Conservation (phyloP, 2,797 vertebrate genomes). For the Lepidocolaptes lacrymiger region DNA sequence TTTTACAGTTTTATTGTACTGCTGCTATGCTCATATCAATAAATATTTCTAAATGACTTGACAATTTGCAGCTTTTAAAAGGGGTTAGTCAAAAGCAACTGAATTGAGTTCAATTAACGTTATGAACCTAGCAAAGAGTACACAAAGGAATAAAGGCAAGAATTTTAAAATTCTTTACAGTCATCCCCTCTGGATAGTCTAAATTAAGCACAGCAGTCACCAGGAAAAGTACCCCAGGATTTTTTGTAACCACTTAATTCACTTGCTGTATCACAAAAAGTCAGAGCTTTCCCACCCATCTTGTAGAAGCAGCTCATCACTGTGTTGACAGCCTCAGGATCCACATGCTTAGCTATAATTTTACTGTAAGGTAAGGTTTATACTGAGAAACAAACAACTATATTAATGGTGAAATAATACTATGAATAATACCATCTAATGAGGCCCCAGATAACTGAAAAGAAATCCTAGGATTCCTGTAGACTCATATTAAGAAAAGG, state of each 20-base stretch:
- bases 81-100: constrained; percentile 19
- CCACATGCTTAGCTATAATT: constrained; percentile 85
- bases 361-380: constrained; percentile 71
- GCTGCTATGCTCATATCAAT: constrained; percentile 8
- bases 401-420: neutral
- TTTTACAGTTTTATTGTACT: constrained; percentile 25
- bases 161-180: constrained; percentile 68
- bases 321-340: constrained; percentile 81
- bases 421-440: neutral
- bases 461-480: neutral
- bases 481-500: neutral
- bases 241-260: constrained; percentile 72
- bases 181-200: constrained; percentile 72
- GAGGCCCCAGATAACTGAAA: neutral
- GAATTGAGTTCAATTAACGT: constrained; percentile 35
- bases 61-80: constrained; percentile 14
- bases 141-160: constrained; percentile 18
- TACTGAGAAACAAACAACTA: constrained; percentile 35
- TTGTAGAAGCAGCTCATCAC: constrained; percentile 83
- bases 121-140: constrained; percentile 23
- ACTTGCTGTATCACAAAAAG: constrained; percentile 85
- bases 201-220: constrained; percentile 76
- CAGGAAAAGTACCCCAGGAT: constrained; percentile 71
- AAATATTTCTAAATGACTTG: constrained; percentile 41
- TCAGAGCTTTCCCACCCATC: constrained; percentile 75